Evolutionary conservation across 1,140 invertebrate genomes (phyloP).

Genomic region (Drosophila asahinai): DNA sequence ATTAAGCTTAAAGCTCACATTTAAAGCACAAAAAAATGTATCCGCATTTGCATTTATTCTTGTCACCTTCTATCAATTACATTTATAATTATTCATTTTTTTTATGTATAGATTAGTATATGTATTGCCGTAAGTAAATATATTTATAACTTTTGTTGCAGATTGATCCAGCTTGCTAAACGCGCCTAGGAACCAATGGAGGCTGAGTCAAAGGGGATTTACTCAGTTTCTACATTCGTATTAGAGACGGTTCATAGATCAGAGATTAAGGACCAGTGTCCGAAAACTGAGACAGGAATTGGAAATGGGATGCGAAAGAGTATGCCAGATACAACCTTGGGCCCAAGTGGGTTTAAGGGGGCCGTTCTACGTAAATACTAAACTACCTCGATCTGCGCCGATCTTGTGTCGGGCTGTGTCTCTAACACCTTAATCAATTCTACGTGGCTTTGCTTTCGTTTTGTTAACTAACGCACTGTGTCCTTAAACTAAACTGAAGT

Average conservation of each 20-base stretch:
- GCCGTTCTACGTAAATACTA: slow-evolving; percentile 14
- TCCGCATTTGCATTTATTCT: slow-evolving; percentile 32
- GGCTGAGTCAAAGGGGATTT: background rate
- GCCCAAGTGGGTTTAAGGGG: background rate
- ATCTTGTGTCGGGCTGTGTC: background rate
- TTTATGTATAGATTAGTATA: slow-evolving; percentile 35
- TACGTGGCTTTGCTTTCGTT: slow-evolving; percentile 36
- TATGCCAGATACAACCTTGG: background rate
- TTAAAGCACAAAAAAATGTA: slow-evolving; percentile 45
- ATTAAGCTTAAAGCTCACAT: background rate
- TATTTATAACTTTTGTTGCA: slow-evolving; percentile 27
- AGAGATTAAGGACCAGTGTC: background rate
- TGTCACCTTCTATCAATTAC: slow-evolving; percentile 46
- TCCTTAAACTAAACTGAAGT: slow-evolving; percentile 7
- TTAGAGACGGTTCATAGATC: background rate
- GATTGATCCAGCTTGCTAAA: slow-evolving; percentile 19
- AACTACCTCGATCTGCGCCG: background rate
- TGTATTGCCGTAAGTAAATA: slow-evolving; percentile 39
- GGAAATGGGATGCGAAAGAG: background rate
- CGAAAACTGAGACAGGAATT: background rate
- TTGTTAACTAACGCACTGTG: slow-evolving; percentile 43
- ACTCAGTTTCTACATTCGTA: background rate
- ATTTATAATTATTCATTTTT: slow-evolving; percentile 46
- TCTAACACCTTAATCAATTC: slow-evolving; percentile 45
- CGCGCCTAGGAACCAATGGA: slow-evolving; percentile 17